Base-by-base conservation (phyloP, 2,797 vertebrate species). In the Clarias pachynema region DNA sequence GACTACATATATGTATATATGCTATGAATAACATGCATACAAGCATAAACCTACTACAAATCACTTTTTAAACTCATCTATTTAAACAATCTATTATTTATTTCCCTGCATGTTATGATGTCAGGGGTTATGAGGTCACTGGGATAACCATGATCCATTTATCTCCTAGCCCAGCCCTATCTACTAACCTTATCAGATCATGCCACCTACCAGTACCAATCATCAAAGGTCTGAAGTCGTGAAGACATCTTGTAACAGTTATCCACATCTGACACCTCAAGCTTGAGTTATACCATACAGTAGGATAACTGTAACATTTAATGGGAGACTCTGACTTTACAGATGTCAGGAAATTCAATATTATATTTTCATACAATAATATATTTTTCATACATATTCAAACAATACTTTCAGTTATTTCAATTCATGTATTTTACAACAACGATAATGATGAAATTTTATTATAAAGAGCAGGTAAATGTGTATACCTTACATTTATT, bases 21-120 rank as follows among this genome's bases (percentile, higher is more conserved):
- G 12, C 49, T 53, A 53, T 53, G 12, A 53, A 53, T 53, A 53
- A 53, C 49, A 53, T 53, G 49, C 12, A 12, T 53, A 53, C 49
- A 53, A 53, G 49, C 49, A 53, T 53, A 53, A 53, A 53, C 2
- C 29, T 79, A 59, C 34, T 80, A 12, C n/a, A 14, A 24, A 66
- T 40, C 56, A 80, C n/a, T n/a, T 69, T 29, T 6, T 15, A 29
- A 83, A 79, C 12, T 9, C 70, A 14, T 73, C 89, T 86, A 75
- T 81, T 15, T 59, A 15, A 26, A 88, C 72, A 85, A 75, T 74
- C 69, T 74, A 4, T 68, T 86, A 89, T 77, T 88, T 89, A 86
- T 81, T 88, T 89, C 84, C 84, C 90, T 88, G 89, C 91, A 92
- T 94, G 93, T 93, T 93, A 44, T 85, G 40, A 68, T 81, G 74